phyloP scores from a whole-genome alignment of 1,140 invertebrate genomes.

The Drosophila pectinifera region DNA sequence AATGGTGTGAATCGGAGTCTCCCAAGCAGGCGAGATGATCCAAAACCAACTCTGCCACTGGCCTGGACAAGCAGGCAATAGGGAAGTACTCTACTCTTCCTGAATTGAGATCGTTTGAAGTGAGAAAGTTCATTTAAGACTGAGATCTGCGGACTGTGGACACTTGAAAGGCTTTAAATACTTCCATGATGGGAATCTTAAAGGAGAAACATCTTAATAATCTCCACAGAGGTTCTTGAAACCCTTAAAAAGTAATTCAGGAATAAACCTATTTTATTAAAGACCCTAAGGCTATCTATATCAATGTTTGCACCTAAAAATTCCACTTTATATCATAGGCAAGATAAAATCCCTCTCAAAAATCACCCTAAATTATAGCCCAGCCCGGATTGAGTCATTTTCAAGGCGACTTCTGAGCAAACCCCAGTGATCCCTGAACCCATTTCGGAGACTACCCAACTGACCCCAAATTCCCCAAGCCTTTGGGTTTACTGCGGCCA shows the following conservation, averaged over 20 bases:
- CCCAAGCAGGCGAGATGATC: not conserved
- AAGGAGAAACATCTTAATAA: no score
- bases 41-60: not conserved
- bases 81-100: not conserved
- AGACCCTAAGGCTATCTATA: not conserved
- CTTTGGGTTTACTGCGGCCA: constrained; percentile 3
- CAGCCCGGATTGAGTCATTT: constrained; percentile 8
- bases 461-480: constrained; percentile 2
- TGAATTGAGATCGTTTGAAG: not conserved
- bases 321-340: not conserved
- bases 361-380: constrained; percentile 3
- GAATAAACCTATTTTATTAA: no score
- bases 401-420: constrained; percentile 12
- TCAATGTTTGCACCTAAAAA: no score
- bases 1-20: not conserved
- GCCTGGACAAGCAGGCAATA: not conserved
- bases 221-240: no score
- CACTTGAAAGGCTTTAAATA: no score
- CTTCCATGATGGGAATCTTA: no score
- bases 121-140: not conserved
- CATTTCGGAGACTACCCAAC: not conserved
- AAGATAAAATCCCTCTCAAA: not conserved
- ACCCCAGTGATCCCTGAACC: constrained; percentile 24
- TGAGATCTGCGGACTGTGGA: no score
- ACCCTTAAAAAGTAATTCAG: no score